A percentile compares a stretch with the other conserved stretches of the same genome.
Evolutionary conservation across 2,113 vertebrate species (phyloP).

Genomic region (Hippopotamus amphibius): DNA sequence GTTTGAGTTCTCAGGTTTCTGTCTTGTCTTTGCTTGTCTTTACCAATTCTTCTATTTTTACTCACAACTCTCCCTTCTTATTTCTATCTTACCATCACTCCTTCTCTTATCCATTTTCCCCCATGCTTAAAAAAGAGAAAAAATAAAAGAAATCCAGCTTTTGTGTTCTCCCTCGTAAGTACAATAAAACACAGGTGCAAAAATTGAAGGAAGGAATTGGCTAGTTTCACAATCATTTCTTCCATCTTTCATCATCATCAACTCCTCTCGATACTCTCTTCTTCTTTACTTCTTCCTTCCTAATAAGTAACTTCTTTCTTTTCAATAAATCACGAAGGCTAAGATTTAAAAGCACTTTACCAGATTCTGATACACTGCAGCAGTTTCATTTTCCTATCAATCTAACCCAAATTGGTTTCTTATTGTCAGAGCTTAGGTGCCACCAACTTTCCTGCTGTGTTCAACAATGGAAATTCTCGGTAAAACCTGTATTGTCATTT

Average conservation of each 20-base stretch:
- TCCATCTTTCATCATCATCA: slow-evolving; percentile 42
- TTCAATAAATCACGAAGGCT: slow-evolving; percentile 70
- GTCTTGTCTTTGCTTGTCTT: not conserved
- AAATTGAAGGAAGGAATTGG: not conserved
- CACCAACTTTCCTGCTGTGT: slow-evolving; percentile 38
- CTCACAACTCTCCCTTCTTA: not conserved
- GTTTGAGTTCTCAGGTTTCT: not conserved
- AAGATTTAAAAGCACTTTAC: slow-evolving; percentile 60
- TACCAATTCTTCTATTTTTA: slow-evolving; percentile 1
- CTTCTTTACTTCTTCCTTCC: slow-evolving; percentile 61
- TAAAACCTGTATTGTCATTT: slow-evolving; percentile 31
- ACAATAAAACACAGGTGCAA: slow-evolving; percentile 41
- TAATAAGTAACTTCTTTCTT: slow-evolving; percentile 64
- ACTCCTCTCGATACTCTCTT: not conserved
- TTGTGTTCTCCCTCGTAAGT: not conserved
- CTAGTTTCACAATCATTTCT: slow-evolving; percentile 18
- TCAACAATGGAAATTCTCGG: slow-evolving; percentile 59
- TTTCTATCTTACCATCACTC: not conserved
- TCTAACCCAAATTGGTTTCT: slow-evolving; percentile 69
- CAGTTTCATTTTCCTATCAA: slow-evolving; percentile 73
- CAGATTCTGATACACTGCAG: slow-evolving; percentile 61
- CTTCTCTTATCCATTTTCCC: not conserved
- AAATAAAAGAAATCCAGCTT: not conserved
- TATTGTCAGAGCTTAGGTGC: slow-evolving; percentile 61
- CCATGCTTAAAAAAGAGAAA: not conserved